Base-by-base conservation (phyloP, 2,113 vertebrate genomes). In the Garra rufa region DNA sequence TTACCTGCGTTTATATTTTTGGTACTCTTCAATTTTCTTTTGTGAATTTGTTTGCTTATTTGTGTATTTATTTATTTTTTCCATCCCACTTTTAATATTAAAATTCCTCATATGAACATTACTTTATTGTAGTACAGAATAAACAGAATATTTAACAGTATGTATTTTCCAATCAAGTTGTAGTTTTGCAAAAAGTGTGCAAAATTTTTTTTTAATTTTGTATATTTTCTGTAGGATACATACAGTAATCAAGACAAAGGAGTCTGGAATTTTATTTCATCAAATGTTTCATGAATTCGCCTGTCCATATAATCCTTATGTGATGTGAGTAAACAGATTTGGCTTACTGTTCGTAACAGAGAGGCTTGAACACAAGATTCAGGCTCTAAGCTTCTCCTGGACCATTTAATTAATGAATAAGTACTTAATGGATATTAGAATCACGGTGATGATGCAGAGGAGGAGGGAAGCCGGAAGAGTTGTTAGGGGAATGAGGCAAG, bases 341-440 rank as follows among this genome's bases (percentile, higher is more conserved):
- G 75, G 75, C 75, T 77, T 77, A 77, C 46, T 59, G 48, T 77
- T 5, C 6, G 52, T 77, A 77, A 77, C 75, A 1, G 21, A 59
- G 75, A 77, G 75, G 30, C 30, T 77, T 77, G 48, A 77, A 30
- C 50, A 1, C 30, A 77, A 77, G 75, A 77, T 77, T 77, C 75
- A 59, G 50, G 48, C 75, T 41, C 52, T 57, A 77, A 77, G 75
- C 75, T 77, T 77, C 75, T 77, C 52, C 75, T 77, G 75, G 75
- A 59, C 21, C 75, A 77, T 77, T 77, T 77, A 77, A 77, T 77
- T 77, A 77, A 77, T 77, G 75, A 41, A n/a, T 77, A 77, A 59
- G 75, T 77, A 77, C 75, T 77, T 77, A 77, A 77, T 77, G 75
- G 75, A 77, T 77, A 77, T 77, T 77, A 77, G 75, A 77, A 77